Evolutionary conservation across 2,113 vertebrate genomes (phyloP), one percentile per base, ranked within the genome.

Genomic region (Butorides virescens): DNA sequence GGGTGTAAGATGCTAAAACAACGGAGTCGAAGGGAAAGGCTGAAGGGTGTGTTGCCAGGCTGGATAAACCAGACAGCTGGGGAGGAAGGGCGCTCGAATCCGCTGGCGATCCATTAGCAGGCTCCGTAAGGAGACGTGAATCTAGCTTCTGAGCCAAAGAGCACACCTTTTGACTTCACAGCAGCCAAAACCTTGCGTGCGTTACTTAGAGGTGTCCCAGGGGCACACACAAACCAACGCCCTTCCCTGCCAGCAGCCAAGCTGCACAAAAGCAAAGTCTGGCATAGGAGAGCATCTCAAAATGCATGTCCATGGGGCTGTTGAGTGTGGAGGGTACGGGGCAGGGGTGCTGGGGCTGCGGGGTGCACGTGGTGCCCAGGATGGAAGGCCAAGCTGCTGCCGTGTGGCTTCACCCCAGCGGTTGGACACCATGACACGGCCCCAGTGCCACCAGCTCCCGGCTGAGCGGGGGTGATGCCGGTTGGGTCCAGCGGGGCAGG

Each of bases 241-340:
- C 44, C 61, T 53, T 32, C 70, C 32, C 56, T 74, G 14, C 67
- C 63, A 12, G 80, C 19, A 47, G 79, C 68, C 73, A 10, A 10
- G 2, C 5, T 7, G 29, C 65, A 5, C 16, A 11, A 46, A 73
- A 72, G 29, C 11, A 3, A 47, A 59, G 15, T 39, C 50, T 52
- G 46, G 36, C 5, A 0, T 2, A 9, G 70, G 29, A 78, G 30
- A 78, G 65, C 34, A 52, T 13, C 71, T 55, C 74, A 8, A 42
- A 71, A 42, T 3, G 42, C 3, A 0, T 0, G 5, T 37, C 32
- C 37, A 3, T 2, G 0, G 46, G 78, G 47, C 42, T 39, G 27
- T 4, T 6, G 18, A 9, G 26, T 0, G 0, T 3, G 39, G 15
- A 49, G 82, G 59, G 20, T 2, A 7, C 0, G 0, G 8, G 42